Conservation (phyloP, 1,140 invertebrate genomes). For the Proales similis region DNA sequence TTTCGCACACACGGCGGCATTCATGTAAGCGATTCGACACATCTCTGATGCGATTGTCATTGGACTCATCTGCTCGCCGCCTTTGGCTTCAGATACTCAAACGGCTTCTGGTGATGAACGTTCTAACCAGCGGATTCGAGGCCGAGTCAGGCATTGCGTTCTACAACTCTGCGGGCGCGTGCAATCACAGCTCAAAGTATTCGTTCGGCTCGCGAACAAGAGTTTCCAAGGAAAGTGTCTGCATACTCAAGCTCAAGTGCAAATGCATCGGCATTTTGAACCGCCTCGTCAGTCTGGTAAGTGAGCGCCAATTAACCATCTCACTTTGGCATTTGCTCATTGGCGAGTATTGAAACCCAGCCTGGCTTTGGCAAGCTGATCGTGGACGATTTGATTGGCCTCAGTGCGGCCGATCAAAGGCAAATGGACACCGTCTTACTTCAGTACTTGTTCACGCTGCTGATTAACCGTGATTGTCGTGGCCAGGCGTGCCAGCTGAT, state of each 20-base stretch:
- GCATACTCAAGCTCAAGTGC: conserved; percentile 31
- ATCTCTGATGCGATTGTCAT: too few species aligned
- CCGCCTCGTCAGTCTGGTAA: conserved; percentile 25
- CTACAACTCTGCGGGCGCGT: too few species aligned
- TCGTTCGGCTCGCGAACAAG: too few species aligned
- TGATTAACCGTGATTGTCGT: conserved; percentile 46
- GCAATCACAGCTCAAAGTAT: too few species aligned
- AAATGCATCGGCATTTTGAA: conserved; percentile 32
- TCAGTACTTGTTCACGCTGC: conserved; percentile 47
- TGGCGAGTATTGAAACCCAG: neutral
- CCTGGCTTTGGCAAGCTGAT: conserved; percentile 33
- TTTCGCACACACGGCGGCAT: conserved; percentile 31
- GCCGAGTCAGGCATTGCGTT: too few species aligned
- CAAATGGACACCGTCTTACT: conserved; percentile 9
- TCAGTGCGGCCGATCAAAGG: neutral
- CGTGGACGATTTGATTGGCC: conserved; percentile 12
- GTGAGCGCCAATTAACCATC: neutral
- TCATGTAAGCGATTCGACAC: neutral
- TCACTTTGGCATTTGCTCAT: neutral
- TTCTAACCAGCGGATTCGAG: conserved; percentile 20
- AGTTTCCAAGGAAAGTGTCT: too few species aligned
- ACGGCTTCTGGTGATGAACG: conserved; percentile 15
- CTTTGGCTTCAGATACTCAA: conserved; percentile 24
- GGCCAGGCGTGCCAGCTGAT: conserved; percentile 49
- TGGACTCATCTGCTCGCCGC: neutral